Conservation (phyloP, 2,888 invertebrate genomes). For the Catonia carolina region DNA sequence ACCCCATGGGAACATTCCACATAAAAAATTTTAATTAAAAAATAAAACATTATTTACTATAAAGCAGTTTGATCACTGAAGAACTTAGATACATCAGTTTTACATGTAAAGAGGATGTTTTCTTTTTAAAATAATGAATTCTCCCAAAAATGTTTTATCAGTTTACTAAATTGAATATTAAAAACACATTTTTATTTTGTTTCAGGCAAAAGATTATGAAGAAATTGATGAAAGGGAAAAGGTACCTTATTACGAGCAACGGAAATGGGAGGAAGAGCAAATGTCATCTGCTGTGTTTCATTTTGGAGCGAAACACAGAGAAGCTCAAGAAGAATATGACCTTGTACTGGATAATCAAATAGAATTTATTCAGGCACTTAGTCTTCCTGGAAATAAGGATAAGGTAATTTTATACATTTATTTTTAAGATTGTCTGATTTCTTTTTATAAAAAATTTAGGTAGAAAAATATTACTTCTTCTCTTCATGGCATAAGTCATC, state of each 20-base stretch:
- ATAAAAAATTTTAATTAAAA: too few relatives aligned
- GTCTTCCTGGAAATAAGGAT: constrained; percentile 63
- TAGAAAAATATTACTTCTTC: too few relatives aligned
- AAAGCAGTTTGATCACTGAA: too few relatives aligned
- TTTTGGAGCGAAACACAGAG: constrained; percentile 87
- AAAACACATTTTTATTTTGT: constrained; percentile 13
- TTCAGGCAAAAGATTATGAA: constrained; percentile 48
- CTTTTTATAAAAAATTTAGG: too few relatives aligned
- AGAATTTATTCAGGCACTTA: constrained; percentile 89
- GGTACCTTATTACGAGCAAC: constrained; percentile 74
- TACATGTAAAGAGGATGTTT: too few relatives aligned
- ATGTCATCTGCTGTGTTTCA: constrained; percentile 86
- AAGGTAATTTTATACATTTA: constrained; percentile 31
- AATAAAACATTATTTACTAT: too few relatives aligned
- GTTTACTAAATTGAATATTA: too few relatives aligned
- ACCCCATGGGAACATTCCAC: too few relatives aligned
- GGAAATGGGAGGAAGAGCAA: constrained; percentile 97
- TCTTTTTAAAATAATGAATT: too few relatives aligned
- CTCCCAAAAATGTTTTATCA: too few relatives aligned
- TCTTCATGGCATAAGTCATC: too few relatives aligned
- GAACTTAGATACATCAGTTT: too few relatives aligned
- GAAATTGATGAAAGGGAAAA: constrained; percentile 84
- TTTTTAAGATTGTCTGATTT: not conserved
- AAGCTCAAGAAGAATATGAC: constrained; percentile 76
- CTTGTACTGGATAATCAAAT: constrained; percentile 92